A percentile compares a stretch with the other conserved stretches of the same genome.
Conservation (phyloP, 92 coral and sea anemone genomes). For the Porites rus region DNA sequence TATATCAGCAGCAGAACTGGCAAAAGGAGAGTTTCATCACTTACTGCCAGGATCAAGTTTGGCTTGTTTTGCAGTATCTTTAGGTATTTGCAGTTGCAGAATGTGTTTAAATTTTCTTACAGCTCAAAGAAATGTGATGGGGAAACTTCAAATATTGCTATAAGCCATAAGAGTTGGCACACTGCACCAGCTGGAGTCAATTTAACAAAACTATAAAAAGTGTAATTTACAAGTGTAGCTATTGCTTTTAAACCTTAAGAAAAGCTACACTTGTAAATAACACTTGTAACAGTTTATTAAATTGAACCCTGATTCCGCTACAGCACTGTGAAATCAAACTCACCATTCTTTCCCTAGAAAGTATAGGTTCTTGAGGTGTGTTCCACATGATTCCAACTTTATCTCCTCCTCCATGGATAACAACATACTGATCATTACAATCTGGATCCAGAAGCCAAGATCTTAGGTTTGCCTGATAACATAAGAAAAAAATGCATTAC, state of each 20-base stretch:
- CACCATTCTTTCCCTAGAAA: slow-evolving; percentile 90
- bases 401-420: slow-evolving; percentile 94
- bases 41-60: slow-evolving; percentile 14
- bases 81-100: background rate
- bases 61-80: too few relatives aligned
- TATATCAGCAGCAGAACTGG: slow-evolving; percentile 94
- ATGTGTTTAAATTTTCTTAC: too few relatives aligned
- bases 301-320: too few relatives aligned
- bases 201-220: too few relatives aligned
- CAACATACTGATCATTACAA: slow-evolving; percentile 97
- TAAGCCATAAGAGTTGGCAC: too few relatives aligned
- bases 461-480: slow-evolving; percentile 80
- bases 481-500: background rate
- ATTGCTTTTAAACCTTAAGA: too few relatives aligned
- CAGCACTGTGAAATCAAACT: slow-evolving; percentile 17
- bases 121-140: too few relatives aligned
- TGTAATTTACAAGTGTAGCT: too few relatives aligned
- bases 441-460: slow-evolving; percentile 96
- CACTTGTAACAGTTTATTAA: too few relatives aligned
- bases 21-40: slow-evolving; percentile 77
- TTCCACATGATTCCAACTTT: slow-evolving; percentile 91
- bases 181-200: too few relatives aligned
- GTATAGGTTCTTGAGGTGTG: slow-evolving; percentile 87
- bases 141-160: too few relatives aligned
- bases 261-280: too few relatives aligned